These are phyloP conservation scores for Galaxea fascicularis DNA, from an alignment of 92 coral and sea anemone genomes.

Conservation along the genomic window DNA sequence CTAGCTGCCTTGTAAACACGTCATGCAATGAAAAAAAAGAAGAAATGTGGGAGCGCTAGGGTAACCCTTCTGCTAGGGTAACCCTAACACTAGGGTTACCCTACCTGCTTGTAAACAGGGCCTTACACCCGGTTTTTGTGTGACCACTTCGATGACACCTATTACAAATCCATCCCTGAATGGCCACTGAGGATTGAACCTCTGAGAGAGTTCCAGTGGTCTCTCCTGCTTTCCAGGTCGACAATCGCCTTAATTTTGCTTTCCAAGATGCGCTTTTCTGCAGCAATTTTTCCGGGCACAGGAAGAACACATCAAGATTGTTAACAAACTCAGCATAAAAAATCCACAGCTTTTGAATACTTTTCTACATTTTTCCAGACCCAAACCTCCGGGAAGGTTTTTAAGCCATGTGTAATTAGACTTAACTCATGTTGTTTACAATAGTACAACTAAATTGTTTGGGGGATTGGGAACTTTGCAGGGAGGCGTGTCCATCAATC, in stretches of 20 bases:
- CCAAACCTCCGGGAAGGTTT: neutral
- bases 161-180: slow-evolving; percentile 39
- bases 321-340: neutral
- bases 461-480: no score
- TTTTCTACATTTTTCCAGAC: neutral
- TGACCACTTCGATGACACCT: no score
- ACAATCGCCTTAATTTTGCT: neutral
- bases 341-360: neutral
- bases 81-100: no score
- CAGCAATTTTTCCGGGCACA: neutral
- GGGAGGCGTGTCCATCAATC: no score
- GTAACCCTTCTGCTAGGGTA: no score
- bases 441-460: no score
- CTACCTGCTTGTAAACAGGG: no score
- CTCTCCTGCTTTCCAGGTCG: neutral
- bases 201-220: no score
- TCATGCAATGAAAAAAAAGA: no score
- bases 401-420: neutral
- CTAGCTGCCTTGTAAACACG: no score
- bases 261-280: neutral
- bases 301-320: neutral
- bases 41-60: no score
- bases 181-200: neutral
- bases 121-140: no score
- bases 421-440: neutral